Conservation (phyloP, 53 echinoderm and acorn worm genomes). For the Stichopus horrens region DNA sequence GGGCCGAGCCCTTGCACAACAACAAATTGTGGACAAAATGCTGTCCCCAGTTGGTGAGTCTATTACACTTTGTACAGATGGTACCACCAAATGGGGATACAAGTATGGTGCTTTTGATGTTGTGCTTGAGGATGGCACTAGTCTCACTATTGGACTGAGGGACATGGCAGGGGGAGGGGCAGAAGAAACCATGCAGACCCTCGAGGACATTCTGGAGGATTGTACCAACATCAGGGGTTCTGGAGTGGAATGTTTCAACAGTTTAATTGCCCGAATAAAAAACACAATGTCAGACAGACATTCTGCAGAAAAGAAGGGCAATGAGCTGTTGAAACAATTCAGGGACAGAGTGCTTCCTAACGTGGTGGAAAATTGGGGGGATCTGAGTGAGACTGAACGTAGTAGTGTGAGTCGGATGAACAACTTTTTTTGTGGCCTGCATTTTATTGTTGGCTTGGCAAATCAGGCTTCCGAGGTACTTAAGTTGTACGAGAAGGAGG, state of each 20-base stretch:
- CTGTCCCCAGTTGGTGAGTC: not conserved
- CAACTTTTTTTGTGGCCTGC: not conserved
- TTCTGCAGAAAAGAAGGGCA: conserved; percentile 15
- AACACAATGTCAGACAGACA: conserved; percentile 6
- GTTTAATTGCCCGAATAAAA: not conserved
- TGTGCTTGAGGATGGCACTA: conserved; percentile 37
- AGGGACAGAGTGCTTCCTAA: conserved; percentile 10
- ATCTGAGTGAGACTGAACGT: not conserved
- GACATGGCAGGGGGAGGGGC: conserved; percentile 24
- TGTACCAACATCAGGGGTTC: too few relatives aligned
- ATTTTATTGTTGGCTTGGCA: too few relatives aligned
- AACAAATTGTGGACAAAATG: conserved; percentile 42
- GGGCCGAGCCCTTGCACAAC: conserved; percentile 52
- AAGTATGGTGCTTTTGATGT: conserved; percentile 58
- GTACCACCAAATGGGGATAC: conserved; percentile 60
- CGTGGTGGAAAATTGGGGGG: not conserved
- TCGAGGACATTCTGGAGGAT: not conserved
- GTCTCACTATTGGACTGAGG: conserved; percentile 58
- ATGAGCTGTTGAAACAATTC: conserved; percentile 15
- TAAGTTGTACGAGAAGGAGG: too few relatives aligned
- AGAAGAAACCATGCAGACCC: not conserved
- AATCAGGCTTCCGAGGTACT: too few relatives aligned
- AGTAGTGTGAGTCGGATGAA: too few relatives aligned
- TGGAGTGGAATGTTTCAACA: not conserved
- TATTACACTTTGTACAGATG: conserved; percentile 56